phyloP scores from a whole-genome alignment of 2,113 vertebrate species.

The Hydrolagus affinis region DNA sequence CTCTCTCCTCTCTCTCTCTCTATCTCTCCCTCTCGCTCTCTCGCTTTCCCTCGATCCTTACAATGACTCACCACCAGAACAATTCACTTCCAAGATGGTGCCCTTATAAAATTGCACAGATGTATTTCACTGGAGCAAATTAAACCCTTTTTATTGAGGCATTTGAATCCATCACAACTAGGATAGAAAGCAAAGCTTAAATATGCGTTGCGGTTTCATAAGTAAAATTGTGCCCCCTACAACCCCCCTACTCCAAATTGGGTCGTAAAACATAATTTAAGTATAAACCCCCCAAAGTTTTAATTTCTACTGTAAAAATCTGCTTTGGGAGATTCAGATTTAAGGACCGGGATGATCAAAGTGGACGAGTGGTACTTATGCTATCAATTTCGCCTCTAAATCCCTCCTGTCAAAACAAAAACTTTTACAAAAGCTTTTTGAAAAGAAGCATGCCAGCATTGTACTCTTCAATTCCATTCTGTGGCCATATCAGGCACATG shows the following conservation, averaged over 20 bases:
- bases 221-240: neutral
- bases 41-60: neutral
- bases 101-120: slow-evolving; percentile 13
- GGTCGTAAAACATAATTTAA: slow-evolving; percentile 16
- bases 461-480: slow-evolving; percentile 48
- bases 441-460: slow-evolving; percentile 63
- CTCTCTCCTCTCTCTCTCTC: neutral
- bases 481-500: neutral
- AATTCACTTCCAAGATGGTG: slow-evolving; percentile 26
- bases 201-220: slow-evolving; percentile 7
- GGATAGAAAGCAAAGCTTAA: slow-evolving; percentile 21
- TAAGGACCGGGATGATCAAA: slow-evolving; percentile 68
- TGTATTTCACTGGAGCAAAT: slow-evolving; percentile 26
- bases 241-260: slow-evolving; percentile 7
- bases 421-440: slow-evolving; percentile 64
- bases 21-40: slow-evolving; percentile 21
- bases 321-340: slow-evolving; percentile 67
- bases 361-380: slow-evolving; percentile 66
- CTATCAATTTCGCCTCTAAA: slow-evolving; percentile 75
- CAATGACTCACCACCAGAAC: slow-evolving; percentile 13
- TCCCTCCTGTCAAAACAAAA: slow-evolving; percentile 77
- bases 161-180: neutral
- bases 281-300: slow-evolving; percentile 33
- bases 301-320: slow-evolving; percentile 71
- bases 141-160: slow-evolving; percentile 3